These are phyloP conservation scores for Chauna torquata DNA, from an alignment of 2,113 vertebrate species.

Conservation along the genomic window DNA sequence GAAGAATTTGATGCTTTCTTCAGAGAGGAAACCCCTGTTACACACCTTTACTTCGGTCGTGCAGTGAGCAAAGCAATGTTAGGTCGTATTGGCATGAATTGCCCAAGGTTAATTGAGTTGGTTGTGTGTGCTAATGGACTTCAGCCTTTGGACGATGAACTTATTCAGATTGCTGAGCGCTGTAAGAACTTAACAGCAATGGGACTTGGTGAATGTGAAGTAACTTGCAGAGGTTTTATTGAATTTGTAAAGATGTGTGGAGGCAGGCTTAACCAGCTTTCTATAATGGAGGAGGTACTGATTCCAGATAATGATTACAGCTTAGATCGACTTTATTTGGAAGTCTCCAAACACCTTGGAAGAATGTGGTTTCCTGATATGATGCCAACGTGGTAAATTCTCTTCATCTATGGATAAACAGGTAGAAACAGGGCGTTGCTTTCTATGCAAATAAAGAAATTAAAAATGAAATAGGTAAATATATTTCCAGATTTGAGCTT, in stretches of 20 bases:
- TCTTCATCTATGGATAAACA: neutral
- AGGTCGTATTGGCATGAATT: conserved; percentile 79
- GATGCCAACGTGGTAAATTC: conserved; percentile 77
- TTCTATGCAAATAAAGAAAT: conserved; percentile 58
- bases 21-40: conserved; percentile 79
- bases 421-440: neutral
- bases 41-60: conserved; percentile 79
- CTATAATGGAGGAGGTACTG: conserved; percentile 82
- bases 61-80: conserved; percentile 79
- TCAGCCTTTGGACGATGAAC: conserved; percentile 77
- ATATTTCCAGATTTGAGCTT: neutral
- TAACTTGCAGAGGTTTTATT: conserved; percentile 78
- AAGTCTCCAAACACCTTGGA: conserved; percentile 79
- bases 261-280: conserved; percentile 78
- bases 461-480: neutral
- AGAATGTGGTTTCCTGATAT: conserved; percentile 82
- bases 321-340: conserved; percentile 74
- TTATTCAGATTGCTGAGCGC: conserved; percentile 75
- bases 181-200: conserved; percentile 77
- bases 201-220: conserved; percentile 79
- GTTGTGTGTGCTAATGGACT: conserved; percentile 81
- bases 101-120: conserved; percentile 77
- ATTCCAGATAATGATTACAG: conserved; percentile 78
- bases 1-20: conserved; percentile 82
- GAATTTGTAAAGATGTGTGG: conserved; percentile 82